A percentile compares a stretch with the other conserved stretches of the same genome.
Evolutionary conservation across 2,888 invertebrate species (phyloP).

Genomic region (Scaptomyza cyrtandrae): DNA sequence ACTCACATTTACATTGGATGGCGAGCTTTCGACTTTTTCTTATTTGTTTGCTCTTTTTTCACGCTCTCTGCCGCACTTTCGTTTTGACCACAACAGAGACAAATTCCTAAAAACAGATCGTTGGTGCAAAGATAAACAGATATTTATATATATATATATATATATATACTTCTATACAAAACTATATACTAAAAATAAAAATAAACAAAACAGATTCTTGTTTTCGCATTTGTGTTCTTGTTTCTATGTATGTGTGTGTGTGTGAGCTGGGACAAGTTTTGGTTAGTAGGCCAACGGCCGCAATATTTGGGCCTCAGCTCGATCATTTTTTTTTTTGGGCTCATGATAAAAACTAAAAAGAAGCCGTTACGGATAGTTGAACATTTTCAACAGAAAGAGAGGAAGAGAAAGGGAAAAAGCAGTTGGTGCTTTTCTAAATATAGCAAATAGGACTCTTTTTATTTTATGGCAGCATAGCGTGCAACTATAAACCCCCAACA

Average conservation of each 20-base stretch:
- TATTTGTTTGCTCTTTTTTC: conserved; percentile 18
- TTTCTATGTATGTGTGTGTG: conserved; percentile 7
- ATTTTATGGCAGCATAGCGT: conserved; percentile 41
- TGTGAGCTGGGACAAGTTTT: conserved; percentile 52
- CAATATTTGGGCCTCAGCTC: conserved; percentile 18
- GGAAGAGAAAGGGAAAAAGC: not conserved
- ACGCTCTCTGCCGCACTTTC: conserved; percentile 55
- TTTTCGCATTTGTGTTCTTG: not conserved
- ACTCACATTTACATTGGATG: conserved; percentile 32
- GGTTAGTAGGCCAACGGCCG: conserved; percentile 66
- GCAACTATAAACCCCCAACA: conserved; percentile 9
- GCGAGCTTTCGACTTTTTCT: conserved; percentile 15
- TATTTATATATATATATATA: conserved; percentile 36
- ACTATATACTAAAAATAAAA: conserved; percentile 2
- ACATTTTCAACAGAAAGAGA: not conserved
- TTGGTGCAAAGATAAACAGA: conserved; percentile 45
- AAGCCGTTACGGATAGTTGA: not conserved
- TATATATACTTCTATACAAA: conserved; percentile 10
- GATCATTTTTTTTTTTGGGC: conserved; percentile 33
- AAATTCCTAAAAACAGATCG: conserved; percentile 55
- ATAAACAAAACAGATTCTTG: conserved; percentile 2
- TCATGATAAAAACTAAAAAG: not conserved
- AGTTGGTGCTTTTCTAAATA: conserved; percentile 25
- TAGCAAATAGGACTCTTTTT: conserved; percentile 11
- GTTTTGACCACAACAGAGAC: conserved; percentile 57